phyloP scores from a whole-genome alignment of 2,113 vertebrate genomes.

The Perognathus longimembris region DNA sequence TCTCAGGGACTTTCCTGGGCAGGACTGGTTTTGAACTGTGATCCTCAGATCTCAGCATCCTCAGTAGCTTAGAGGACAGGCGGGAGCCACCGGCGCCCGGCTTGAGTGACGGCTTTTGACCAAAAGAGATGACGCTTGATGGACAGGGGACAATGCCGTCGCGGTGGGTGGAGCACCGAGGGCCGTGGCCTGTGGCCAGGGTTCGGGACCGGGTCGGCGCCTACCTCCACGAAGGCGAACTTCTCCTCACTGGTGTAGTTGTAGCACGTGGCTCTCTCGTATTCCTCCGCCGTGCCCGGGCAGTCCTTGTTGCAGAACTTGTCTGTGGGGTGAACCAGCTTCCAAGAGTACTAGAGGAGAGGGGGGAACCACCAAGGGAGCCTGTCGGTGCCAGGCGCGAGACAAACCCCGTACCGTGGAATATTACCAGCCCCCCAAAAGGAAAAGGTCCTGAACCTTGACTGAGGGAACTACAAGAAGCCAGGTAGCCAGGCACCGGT shows the following conservation, averaged over 20 bases:
- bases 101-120: neutral
- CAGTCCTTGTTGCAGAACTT: slow-evolving; percentile 99
- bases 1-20: too few species aligned
- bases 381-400: neutral
- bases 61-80: too few species aligned
- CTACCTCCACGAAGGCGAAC: slow-evolving; percentile 97
- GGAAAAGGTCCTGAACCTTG: neutral
- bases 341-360: slow-evolving; percentile 95
- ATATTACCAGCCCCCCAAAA: neutral
- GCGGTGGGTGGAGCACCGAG: neutral
- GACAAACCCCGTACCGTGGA: neutral
- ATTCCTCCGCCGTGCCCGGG: slow-evolving; percentile 97
- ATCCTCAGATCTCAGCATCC: too few species aligned
- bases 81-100: too few species aligned
- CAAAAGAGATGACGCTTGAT: too few species aligned
- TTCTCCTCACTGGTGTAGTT: slow-evolving; percentile 99
- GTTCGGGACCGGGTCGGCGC: neutral
- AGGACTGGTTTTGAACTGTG: too few species aligned
- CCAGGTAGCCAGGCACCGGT: neutral
- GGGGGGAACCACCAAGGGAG: neutral
- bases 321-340: slow-evolving; percentile 98
- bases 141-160: fast-evolving
- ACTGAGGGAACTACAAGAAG: neutral
- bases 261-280: slow-evolving; percentile 97
- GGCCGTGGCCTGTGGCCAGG: too few species aligned